Evolutionary conservation across 2,888 invertebrate genomes (phyloP).

Genomic region (Calameuta idolon): DNA sequence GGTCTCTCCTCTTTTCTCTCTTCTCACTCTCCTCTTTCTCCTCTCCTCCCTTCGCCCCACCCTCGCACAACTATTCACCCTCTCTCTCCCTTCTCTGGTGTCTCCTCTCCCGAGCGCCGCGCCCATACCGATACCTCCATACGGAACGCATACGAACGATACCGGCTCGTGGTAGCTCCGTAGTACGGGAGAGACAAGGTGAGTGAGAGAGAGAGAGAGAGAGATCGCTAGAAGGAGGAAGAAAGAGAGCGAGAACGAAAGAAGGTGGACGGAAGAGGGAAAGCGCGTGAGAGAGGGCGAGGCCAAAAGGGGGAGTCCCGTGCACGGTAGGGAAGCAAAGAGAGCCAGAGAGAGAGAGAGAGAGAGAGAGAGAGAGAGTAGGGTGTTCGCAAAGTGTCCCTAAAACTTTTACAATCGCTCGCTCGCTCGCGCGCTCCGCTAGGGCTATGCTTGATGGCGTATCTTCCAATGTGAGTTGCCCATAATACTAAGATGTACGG

Average conservation of each 20-base stretch:
- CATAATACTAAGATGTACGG: constrained; percentile 75
- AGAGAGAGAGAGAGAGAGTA: constrained; percentile 33
- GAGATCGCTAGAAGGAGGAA: constrained; percentile 21
- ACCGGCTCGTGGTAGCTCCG: constrained; percentile 46
- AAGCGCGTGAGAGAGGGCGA: constrained; percentile 34
- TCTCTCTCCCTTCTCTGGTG: constrained; percentile 12
- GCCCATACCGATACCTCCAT: constrained; percentile 31
- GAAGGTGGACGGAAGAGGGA: constrained; percentile 63
- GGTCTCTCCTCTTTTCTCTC: constrained; percentile 19
- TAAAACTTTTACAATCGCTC: constrained; percentile 75
- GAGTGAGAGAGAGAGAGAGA: constrained; percentile 59
- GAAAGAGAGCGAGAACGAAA: constrained; percentile 29
- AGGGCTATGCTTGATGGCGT: constrained; percentile 75
- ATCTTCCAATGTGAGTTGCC: constrained; percentile 77
- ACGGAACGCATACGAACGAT: background rate
- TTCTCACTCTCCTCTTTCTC: constrained; percentile 8
- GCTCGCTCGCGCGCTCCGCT: constrained; percentile 67
- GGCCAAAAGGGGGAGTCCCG: constrained; percentile 37
- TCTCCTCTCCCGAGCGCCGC: constrained; percentile 29
- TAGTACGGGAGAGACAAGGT: constrained; percentile 29
- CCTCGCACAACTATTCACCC: constrained; percentile 24
- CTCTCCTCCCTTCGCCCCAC: constrained; percentile 12
- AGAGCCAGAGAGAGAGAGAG: background rate
- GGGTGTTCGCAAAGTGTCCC: constrained; percentile 72
- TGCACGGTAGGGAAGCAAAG: constrained; percentile 20